A percentile compares a stretch with the other conserved stretches of the same genome.
phyloP scores from a whole-genome alignment of 1,140 invertebrate genomes.

The Carposina sasakii region DNA sequence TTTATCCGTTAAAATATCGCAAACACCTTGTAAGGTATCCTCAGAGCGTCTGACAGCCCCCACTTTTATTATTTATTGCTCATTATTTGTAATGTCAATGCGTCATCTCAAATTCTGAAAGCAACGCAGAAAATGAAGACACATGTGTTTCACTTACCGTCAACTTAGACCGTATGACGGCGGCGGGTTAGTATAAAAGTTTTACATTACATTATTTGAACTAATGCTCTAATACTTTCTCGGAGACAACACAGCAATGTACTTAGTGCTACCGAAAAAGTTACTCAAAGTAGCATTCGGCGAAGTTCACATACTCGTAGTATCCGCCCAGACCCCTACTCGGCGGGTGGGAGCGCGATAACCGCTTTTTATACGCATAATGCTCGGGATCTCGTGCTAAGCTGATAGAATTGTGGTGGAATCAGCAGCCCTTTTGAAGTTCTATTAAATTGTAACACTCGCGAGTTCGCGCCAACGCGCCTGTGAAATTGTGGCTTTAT shows the following conservation, averaged over 20 bases:
- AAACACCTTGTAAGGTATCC: neutral
- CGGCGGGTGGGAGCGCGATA: conserved; percentile 39
- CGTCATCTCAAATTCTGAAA: conserved; percentile 22
- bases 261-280: conserved; percentile 31
- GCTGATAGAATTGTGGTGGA: conserved; percentile 69
- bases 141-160: conserved; percentile 20
- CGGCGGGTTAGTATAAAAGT: conserved; percentile 2
- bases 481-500: conserved; percentile 67
- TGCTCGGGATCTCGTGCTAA: conserved; percentile 63
- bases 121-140: conserved; percentile 18
- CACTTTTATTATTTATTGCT: neutral
- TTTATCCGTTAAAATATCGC: conserved; percentile 24
- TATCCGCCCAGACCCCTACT: conserved; percentile 14
- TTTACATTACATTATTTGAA: neutral
- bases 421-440: conserved; percentile 68
- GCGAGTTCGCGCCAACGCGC: conserved; percentile 60
- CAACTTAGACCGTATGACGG: neutral
- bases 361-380: conserved; percentile 70
- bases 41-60: too few species aligned
- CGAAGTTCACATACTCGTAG: conserved; percentile 19
- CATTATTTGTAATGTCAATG: neutral
- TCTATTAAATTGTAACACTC: conserved; percentile 69
- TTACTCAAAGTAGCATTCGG: conserved; percentile 24
- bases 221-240: neutral
- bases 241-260: conserved; percentile 29